Evolutionary conservation across 2,888 invertebrate genomes (phyloP).

Genomic region (Masnerella sp.): DNA sequence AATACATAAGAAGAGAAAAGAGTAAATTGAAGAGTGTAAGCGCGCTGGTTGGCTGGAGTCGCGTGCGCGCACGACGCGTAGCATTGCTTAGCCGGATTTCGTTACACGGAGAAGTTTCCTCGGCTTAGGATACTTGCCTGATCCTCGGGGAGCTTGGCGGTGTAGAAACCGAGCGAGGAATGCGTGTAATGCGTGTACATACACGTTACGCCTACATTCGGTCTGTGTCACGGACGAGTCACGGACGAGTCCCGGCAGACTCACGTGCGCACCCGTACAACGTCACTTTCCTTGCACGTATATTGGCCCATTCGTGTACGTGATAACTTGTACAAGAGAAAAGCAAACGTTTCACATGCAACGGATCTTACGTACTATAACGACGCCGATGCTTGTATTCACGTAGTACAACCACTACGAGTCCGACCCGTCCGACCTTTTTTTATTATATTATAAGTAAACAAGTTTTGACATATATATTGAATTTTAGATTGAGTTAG

Average conservation of each 20-base stretch:
- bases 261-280: conserved; percentile 44
- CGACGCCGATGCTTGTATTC: conserved; percentile 26
- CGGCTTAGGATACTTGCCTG: conserved; percentile 70
- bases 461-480: no score
- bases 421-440: conserved; percentile 1
- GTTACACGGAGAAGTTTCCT: conserved; percentile 24
- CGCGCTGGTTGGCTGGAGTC: no score
- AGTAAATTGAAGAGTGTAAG: no score
- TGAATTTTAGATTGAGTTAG: no score
- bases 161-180: conserved; percentile 75
- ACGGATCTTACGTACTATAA: conserved; percentile 37
- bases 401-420: conserved; percentile 19
- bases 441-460: no score
- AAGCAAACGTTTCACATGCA: conserved; percentile 47
- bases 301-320: conserved; percentile 44
- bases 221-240: conserved; percentile 71
- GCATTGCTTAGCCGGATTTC: conserved; percentile 38
- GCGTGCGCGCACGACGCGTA: no score
- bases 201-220: conserved; percentile 74
- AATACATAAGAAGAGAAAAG: no score
- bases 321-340: conserved; percentile 55
- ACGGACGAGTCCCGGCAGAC: conserved; percentile 64
- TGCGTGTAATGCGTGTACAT: conserved; percentile 76
- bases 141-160: conserved; percentile 73
- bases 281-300: conserved; percentile 42